phyloP scores from a whole-genome alignment of 2,113 vertebrate species.

The Halcyon malimbica region DNA sequence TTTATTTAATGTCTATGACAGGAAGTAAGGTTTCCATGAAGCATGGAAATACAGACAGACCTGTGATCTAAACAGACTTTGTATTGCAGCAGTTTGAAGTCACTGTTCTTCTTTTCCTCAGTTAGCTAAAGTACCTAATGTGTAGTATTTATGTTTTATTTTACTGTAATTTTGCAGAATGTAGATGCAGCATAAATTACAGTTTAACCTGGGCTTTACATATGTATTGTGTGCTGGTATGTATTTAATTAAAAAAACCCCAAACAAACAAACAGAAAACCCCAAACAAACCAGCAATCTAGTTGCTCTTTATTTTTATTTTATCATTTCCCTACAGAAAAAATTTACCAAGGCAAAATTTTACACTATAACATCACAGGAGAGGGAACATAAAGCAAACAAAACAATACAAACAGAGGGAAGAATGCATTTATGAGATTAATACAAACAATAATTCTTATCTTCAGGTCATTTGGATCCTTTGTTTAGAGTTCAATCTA shows the following conservation, averaged over 20 bases:
- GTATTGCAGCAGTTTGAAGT: not conserved
- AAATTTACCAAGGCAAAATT: not conserved
- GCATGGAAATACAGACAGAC: not conserved
- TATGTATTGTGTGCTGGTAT: not conserved
- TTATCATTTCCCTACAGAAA: slow-evolving; percentile 42
- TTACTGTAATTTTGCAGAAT: not conserved
- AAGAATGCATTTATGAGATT: not conserved
- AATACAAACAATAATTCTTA: not conserved
- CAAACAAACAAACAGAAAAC: too few species aligned
- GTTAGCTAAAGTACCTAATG: not conserved
- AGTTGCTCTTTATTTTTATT: slow-evolving; percentile 75
- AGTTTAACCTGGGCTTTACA: not conserved
- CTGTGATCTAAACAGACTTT: not conserved
- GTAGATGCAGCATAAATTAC: not conserved
- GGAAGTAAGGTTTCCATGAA: not conserved
- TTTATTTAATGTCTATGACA: not conserved
- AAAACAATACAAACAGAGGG: not conserved
- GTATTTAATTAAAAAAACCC: not conserved
- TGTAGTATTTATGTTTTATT: not conserved
- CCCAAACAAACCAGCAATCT: not conserved
- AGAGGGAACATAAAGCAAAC: not conserved
- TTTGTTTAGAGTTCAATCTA: not conserved
- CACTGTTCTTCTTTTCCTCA: not conserved
- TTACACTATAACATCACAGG: not conserved
- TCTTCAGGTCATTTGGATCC: slow-evolving; percentile 2